Evolutionary conservation across 2,113 vertebrate genomes (phyloP).

Genomic region (Pygoscelis adeliae): DNA sequence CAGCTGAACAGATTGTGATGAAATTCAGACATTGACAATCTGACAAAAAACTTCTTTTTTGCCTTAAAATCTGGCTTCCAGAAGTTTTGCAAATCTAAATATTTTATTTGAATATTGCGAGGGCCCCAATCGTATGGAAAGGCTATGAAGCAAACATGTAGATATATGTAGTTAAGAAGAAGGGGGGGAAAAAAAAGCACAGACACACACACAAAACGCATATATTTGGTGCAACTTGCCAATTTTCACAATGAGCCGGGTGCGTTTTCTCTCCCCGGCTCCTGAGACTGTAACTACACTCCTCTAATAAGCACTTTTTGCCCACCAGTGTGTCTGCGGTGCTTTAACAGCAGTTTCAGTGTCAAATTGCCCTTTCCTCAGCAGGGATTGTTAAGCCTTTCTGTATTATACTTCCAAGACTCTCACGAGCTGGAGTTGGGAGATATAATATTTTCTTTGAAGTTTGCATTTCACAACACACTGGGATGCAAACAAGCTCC

Average conservation of each 20-base stretch:
- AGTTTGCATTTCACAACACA: constrained; percentile 79
- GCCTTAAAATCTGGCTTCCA: constrained; percentile 78
- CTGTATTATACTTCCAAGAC: constrained; percentile 81
- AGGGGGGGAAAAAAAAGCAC: background rate
- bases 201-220: constrained; percentile 9
- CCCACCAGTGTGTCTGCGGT: constrained; percentile 75
- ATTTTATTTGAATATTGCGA: constrained; percentile 74
- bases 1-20: constrained; percentile 82
- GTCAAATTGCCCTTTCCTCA: constrained; percentile 82
- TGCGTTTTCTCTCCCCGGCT: constrained; percentile 48
- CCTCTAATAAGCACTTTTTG: constrained; percentile 78
- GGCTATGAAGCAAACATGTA: constrained; percentile 76
- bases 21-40: constrained; percentile 81
- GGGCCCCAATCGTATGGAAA: constrained; percentile 72
- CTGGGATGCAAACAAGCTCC: constrained; percentile 80
- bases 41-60: constrained; percentile 78
- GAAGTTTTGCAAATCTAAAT: constrained; percentile 80
- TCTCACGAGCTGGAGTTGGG: constrained; percentile 80
- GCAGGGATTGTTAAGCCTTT: constrained; percentile 81
- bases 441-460: constrained; percentile 85
- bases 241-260: constrained; percentile 47
- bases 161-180: constrained; percentile 48
- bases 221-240: constrained; percentile 58
- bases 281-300: constrained; percentile 59
- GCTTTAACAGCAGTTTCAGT: constrained; percentile 79